Conservation (phyloP, 2,797 vertebrate species). For the Catamblyrhynchus diadema region DNA sequence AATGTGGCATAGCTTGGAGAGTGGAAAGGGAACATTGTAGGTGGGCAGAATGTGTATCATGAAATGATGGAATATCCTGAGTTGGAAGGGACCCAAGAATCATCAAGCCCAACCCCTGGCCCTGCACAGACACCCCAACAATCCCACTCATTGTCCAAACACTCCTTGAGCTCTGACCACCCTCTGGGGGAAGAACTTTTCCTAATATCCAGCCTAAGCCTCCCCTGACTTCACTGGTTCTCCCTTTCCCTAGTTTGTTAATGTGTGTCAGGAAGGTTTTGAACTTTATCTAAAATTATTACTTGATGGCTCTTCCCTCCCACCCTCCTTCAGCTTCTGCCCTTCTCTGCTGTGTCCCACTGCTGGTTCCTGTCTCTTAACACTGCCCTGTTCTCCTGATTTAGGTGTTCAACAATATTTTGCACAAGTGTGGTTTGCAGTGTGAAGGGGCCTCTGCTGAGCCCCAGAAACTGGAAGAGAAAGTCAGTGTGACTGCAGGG, state of each 20-base stretch:
- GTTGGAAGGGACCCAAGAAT: neutral
- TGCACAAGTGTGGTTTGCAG: constrained; percentile 85
- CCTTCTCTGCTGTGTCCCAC: neutral
- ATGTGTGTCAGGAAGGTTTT: neutral
- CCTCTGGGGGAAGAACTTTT: neutral
- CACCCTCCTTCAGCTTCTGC: neutral
- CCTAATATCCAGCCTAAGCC: neutral
- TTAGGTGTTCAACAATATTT: constrained; percentile 89
- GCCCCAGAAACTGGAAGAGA: constrained; percentile 86
- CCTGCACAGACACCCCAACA: neutral
- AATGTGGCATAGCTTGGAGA: neutral
- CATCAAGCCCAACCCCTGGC: neutral
- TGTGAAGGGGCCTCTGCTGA: constrained; percentile 79
- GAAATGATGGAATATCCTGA: neutral
- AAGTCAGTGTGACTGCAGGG: constrained; percentile 74
- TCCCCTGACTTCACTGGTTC: neutral
- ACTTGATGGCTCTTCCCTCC: neutral
- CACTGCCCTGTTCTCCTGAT: neutral
- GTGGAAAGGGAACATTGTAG: neutral
- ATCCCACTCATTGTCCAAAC: neutral
- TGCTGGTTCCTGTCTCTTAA: neutral
- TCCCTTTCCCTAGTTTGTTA: neutral
- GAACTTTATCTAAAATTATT: neutral
- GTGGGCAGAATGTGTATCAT: neutral
- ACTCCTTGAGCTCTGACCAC: neutral